Evolutionary conservation across 2,888 invertebrate genomes (phyloP).

Genomic region (Lochmaea capreae): DNA sequence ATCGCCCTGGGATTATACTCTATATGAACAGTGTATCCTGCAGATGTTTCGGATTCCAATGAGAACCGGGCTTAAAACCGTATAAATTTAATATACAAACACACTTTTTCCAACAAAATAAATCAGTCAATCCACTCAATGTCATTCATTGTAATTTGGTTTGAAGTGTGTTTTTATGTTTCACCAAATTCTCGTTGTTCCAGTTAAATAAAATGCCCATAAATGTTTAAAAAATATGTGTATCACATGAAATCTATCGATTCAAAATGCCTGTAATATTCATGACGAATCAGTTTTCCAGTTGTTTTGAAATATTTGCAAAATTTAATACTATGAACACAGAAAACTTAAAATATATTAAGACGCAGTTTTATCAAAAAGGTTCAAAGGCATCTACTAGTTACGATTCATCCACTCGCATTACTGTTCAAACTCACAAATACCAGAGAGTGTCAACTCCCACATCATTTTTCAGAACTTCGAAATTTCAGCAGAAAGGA

Average conservation of each 20-base stretch:
- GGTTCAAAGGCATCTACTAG: conserved; percentile 15
- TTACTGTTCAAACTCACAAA: conserved; percentile 42
- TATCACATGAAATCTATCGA: not conserved
- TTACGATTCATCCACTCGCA: conserved; percentile 15
- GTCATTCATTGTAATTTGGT: conserved; percentile 10
- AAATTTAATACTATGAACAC: conserved; percentile 45
- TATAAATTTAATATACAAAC: not conserved
- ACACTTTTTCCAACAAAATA: not conserved
- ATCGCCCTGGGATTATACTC: no score
- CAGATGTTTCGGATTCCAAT: no score
- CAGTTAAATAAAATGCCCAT: not conserved
- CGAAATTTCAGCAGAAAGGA: conserved; percentile 51
- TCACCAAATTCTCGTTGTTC: conserved; percentile 19
- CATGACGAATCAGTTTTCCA: conserved; percentile 38
- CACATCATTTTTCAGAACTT: conserved; percentile 35
- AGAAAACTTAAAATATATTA: conserved; percentile 48
- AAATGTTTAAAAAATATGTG: not conserved
- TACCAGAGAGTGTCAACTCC: conserved; percentile 50
- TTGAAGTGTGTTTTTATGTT: conserved; percentile 20
- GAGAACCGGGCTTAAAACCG: not conserved
- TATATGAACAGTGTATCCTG: no score
- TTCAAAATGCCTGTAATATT: conserved; percentile 35
- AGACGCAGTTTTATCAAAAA: conserved; percentile 49
- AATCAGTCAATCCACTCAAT: conserved; percentile 13
- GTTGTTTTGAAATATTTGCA: conserved; percentile 48